Evolutionary conservation across 2,113 vertebrate genomes (phyloP).

Genomic region (Catagonus wagneri): DNA sequence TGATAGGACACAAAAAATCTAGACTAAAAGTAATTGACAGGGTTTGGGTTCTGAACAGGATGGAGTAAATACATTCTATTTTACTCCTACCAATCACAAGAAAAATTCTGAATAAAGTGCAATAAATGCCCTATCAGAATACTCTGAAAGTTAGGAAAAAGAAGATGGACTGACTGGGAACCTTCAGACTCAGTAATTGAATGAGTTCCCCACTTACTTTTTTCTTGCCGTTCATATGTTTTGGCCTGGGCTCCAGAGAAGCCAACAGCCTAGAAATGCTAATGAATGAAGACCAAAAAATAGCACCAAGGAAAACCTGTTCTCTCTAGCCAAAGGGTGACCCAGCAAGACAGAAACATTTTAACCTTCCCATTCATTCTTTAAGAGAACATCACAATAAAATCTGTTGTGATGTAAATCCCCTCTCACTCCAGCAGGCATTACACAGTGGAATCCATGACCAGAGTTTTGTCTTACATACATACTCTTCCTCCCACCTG

Average conservation of each 20-base stretch:
- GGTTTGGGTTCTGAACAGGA: slow-evolving; percentile 42
- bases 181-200: not conserved
- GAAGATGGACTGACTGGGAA: not conserved
- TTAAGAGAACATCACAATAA: not conserved
- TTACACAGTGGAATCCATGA: not conserved
- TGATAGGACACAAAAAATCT: not conserved
- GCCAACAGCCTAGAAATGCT: not conserved
- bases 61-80: not conserved
- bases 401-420: not conserved
- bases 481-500: not conserved
- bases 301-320: not conserved
- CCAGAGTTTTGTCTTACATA: not conserved
- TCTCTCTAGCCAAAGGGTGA: not conserved
- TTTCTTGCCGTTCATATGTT: not conserved
- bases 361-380: not conserved
- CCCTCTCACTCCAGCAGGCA: not conserved
- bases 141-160: slow-evolving; percentile 35
- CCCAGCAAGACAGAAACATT: not conserved
- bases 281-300: not conserved
- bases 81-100: not conserved
- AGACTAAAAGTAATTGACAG: slow-evolving; percentile 40
- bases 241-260: not conserved
- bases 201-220: not conserved
- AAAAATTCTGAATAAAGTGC: slow-evolving; percentile 17
- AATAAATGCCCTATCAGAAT: not conserved